A percentile compares a stretch with the other conserved stretches of the same genome.
Conservation (phyloP, 2,113 vertebrate species). For the Albula goreensis region DNA sequence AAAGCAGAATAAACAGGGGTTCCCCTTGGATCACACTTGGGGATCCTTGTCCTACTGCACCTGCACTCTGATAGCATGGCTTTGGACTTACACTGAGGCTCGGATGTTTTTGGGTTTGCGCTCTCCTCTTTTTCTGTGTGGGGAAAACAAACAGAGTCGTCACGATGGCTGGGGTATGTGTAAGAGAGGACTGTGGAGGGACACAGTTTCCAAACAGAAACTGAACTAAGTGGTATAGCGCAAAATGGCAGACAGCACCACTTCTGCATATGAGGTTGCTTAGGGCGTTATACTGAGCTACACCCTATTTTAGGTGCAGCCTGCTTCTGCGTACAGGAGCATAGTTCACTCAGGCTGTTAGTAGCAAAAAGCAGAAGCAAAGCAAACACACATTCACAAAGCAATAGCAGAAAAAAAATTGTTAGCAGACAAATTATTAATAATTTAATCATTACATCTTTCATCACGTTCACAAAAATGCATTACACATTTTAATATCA, state of each 20-base stretch:
- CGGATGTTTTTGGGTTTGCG: conserved; percentile 11
- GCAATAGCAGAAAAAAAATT: not conserved
- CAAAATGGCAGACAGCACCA: not conserved
- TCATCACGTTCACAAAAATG: too few relatives aligned
- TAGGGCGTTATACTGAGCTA: not conserved
- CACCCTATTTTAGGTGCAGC: not conserved
- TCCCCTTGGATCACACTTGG: too few relatives aligned
- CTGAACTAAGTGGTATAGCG: not conserved
- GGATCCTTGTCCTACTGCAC: not conserved
- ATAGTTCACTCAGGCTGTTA: not conserved
- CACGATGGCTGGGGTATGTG: not conserved
- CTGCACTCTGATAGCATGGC: not conserved
- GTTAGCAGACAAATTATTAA: not conserved
- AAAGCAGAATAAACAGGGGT: too few relatives aligned
- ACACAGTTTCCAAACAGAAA: not conserved
- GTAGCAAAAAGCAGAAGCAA: not conserved
- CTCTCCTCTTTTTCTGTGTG: conserved; percentile 22
- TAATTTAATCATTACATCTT: too few relatives aligned
- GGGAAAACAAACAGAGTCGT: not conserved
- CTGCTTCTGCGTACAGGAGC: not conserved
- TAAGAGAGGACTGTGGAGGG: not conserved
- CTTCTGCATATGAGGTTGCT: not conserved
- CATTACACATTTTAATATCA: too few relatives aligned
- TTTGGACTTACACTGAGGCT: conserved; percentile 22
- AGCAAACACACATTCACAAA: not conserved